Conservation (phyloP, 2,113 vertebrate genomes). For the Zosterops borbonicus region DNA sequence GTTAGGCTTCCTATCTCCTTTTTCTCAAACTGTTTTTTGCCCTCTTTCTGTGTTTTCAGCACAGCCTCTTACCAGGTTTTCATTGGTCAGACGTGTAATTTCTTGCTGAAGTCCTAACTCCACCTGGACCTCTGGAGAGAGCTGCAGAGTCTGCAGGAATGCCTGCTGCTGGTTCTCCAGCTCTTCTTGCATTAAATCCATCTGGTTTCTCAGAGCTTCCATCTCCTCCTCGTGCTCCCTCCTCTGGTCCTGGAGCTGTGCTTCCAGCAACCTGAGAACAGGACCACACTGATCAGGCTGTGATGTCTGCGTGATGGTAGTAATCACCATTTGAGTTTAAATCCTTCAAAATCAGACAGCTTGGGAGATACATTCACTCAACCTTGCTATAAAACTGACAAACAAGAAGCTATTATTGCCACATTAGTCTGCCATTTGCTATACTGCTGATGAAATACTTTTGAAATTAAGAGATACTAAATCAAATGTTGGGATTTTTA, state of each 20-base stretch:
- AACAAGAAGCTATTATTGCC: not conserved
- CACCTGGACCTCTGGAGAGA: constrained; percentile 86
- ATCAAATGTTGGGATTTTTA: not conserved
- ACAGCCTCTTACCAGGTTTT: constrained; percentile 86
- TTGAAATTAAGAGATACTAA: not conserved
- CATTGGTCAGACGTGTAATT: constrained; percentile 89
- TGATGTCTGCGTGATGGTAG: not conserved
- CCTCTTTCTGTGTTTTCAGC: not conserved
- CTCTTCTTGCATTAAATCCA: constrained; percentile 80
- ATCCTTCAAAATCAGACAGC: not conserved
- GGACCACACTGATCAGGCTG: not conserved
- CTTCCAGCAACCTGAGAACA: constrained; percentile 83
- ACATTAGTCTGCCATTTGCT: not conserved
- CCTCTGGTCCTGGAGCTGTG: constrained; percentile 87
- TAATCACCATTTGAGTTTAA: not conserved
- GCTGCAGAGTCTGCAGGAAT: constrained; percentile 80
- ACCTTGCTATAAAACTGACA: not conserved
- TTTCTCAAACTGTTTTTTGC: not conserved
- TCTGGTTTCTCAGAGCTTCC: constrained; percentile 78
- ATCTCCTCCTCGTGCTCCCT: constrained; percentile 80
- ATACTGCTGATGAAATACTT: not conserved
- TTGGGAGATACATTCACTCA: not conserved
- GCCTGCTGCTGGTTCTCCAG: constrained; percentile 88
- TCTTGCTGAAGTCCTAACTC: constrained; percentile 92
- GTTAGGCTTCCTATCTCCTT: not conserved